Percentiles rank a stretch among this genome's conserved stretches.
phyloP scores from a whole-genome alignment of 1,140 invertebrate genomes.

The Neelides sp. region DNA sequence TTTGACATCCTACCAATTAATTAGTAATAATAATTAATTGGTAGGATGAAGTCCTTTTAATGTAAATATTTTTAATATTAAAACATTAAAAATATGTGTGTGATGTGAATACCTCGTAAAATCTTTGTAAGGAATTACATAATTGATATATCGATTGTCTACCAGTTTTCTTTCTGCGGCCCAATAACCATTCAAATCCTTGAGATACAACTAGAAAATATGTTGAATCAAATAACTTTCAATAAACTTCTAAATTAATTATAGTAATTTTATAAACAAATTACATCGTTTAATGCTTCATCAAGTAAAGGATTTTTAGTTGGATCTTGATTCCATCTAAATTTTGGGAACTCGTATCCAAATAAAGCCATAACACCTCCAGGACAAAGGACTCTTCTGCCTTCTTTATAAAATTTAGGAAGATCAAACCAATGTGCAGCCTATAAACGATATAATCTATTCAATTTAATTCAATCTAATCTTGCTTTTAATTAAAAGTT shows the following conservation, averaged over 20 bases:
- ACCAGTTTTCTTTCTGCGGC: conserved; percentile 21
- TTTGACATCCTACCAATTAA: background rate
- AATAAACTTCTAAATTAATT: background rate
- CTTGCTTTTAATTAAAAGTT: too few relatives aligned
- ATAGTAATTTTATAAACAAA: background rate
- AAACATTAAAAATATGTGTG: too few relatives aligned
- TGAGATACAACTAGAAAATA: conserved; percentile 17
- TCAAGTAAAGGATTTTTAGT: conserved; percentile 2
- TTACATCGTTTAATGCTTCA: conserved; percentile 16
- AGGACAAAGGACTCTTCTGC: conserved; percentile 35
- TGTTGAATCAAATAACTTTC: background rate
- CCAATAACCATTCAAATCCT: conserved; percentile 21
- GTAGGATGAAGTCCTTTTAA: background rate
- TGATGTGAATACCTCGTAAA: conserved; percentile 16
- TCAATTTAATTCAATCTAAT: too few relatives aligned
- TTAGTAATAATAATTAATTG: background rate
- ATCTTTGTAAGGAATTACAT: conserved; percentile 18
- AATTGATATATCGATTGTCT: conserved; percentile 18
- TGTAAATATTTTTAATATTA: background rate
- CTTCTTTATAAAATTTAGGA: conserved; percentile 39
- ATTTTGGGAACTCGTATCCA: conserved; percentile 7
- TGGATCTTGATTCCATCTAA: conserved; percentile 4
- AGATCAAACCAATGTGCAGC: conserved; percentile 42
- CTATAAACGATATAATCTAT: too few relatives aligned
- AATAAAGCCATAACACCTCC: conserved; percentile 38